Evolutionary conservation across 2,888 invertebrate species (phyloP), one percentile per base, ranked within the genome.

Genomic region (Ochropacha duplaris): DNA sequence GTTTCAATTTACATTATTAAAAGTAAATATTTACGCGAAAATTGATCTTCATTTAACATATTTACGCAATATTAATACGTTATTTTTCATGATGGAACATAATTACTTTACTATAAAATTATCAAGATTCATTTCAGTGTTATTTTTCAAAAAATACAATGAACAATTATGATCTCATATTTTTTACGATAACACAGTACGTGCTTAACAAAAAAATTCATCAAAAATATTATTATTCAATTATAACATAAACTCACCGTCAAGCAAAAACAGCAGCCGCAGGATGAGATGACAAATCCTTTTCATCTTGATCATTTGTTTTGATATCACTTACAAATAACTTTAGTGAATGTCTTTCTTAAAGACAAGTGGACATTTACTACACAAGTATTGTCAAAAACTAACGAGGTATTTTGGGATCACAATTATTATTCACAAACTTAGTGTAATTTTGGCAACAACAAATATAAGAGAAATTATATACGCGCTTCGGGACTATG

Each of bases 221-320:
- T 24, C 9, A 28, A 28, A 6, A 9, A 9, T 9, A 31, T 12
- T 55, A 44, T 49, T 50, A 57, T 55, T 50, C 44, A 56, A 50
- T 54, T 28, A 51, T 49, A 22, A 34, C 12, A 2, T 31, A 31
- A 56, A 81, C 86, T 78, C 60, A 91, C 90, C 90, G 74, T 91
- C 91, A 64, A 91, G 85, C 58, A 90, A 75, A 66, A 90, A 91
- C 78, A 90, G 79, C 71, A 90, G 71, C 56, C 88, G 79, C 64
- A 90, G 88, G 68, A 90, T 82, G 68, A 90, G 84, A 70, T 87
- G 87, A 71, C 87, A 90, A 81, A 90, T 89, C 88, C 91, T 83
- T 84, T 81, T 86, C 88, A 90, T 90, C 82, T 85, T 86, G 78
- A 84, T 74, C 87, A 86, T 87, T 71, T 65, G 64, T 44, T 44